Percentiles rank a stretch among this genome's conserved stretches.
Conservation (phyloP, 2,888 invertebrate species). For the Cataglyphis albicans region DNA sequence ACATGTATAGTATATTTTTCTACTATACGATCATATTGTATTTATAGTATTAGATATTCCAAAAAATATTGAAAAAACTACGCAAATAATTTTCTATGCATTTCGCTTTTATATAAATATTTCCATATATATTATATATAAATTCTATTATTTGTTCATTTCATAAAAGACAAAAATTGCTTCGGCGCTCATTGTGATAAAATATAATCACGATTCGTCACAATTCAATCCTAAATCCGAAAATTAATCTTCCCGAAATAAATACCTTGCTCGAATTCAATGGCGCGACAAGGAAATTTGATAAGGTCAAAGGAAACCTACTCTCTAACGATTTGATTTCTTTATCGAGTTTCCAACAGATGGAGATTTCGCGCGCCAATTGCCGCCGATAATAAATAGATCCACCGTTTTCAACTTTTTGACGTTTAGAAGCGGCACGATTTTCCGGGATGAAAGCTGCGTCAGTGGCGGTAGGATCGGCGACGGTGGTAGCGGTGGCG, state of each 20-base stretch:
- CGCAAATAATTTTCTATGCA: background rate
- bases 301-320: background rate
- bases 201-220: background rate
- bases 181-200: background rate
- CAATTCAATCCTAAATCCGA: too few species aligned
- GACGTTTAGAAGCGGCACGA: constrained; percentile 60
- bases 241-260: background rate
- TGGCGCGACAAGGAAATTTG: constrained; percentile 7
- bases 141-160: background rate
- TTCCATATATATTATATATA: background rate
- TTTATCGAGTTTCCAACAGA: background rate
- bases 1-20: background rate
- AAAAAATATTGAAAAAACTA: background rate
- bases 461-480: background rate
- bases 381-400: constrained; percentile 33
- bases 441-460: constrained; percentile 56
- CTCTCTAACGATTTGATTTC: constrained; percentile 9
- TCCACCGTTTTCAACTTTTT: constrained; percentile 60
- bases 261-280: constrained; percentile 20
- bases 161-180: background rate
- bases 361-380: constrained; percentile 10
- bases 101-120: constrained; percentile 5
- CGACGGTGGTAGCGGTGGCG: constrained; percentile 35
- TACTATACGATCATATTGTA: background rate
- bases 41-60: background rate